Conservation (phyloP, 1,140 invertebrate genomes). For the Ganaspis sp. region DNA sequence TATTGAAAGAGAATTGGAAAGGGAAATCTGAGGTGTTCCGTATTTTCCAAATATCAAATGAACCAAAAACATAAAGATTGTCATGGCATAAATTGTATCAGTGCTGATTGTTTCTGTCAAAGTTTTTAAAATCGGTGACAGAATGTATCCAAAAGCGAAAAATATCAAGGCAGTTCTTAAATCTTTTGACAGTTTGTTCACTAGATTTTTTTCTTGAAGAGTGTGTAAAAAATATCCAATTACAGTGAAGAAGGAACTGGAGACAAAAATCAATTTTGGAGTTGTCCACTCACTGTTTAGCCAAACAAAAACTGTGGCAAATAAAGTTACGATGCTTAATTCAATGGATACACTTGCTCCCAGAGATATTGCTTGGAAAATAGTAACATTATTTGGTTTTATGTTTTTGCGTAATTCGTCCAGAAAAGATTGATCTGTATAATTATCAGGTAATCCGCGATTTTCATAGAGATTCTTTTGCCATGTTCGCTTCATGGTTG, state of each 20-base stretch:
- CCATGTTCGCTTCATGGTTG: constrained; percentile 77
- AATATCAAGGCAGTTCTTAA: constrained; percentile 86
- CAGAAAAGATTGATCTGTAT: constrained; percentile 91
- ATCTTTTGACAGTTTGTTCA: constrained; percentile 75
- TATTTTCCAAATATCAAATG: constrained; percentile 96
- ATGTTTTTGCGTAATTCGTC: constrained; percentile 91
- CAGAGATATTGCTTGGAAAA: constrained; percentile 80
- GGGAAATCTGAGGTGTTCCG: constrained; percentile 86
- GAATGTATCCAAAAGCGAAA: constrained; percentile 87
- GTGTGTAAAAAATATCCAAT: constrained; percentile 79
- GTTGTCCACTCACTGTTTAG: constrained; percentile 82
- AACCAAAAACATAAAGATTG: constrained; percentile 89
- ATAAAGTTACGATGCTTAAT: constrained; percentile 85
- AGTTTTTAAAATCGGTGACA: constrained; percentile 95
- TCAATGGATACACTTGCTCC: constrained; percentile 85
- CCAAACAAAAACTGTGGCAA: constrained; percentile 85
- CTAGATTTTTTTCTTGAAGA: constrained; percentile 64
- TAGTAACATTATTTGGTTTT: constrained; percentile 83
- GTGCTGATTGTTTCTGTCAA: constrained; percentile 97
- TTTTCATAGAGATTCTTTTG: constrained; percentile 93
- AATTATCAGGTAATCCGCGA: constrained; percentile 92
- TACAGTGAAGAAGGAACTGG: constrained; percentile 76
- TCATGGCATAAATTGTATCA: constrained; percentile 96
- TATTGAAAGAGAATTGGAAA: constrained; percentile 89
- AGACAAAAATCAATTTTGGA: constrained; percentile 80